Conservation (phyloP, 2,797 vertebrate genomes). For the Phrynocephalus forsythii region DNA sequence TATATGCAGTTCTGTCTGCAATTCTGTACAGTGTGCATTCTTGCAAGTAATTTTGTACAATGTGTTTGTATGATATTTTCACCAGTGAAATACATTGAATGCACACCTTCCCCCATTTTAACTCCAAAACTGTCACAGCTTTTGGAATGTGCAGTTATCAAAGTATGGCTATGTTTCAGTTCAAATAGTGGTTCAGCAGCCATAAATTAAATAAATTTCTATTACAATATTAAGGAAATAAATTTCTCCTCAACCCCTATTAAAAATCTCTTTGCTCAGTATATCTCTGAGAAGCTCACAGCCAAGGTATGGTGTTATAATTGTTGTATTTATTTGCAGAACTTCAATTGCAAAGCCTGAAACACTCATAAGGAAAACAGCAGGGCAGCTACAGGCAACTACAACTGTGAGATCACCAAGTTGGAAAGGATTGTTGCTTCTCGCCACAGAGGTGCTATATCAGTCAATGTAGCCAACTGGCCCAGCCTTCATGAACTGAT, state of each 20-base stretch:
- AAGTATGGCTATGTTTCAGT: background rate
- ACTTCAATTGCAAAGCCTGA: background rate
- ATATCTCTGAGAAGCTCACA: slow-evolving; percentile 5
- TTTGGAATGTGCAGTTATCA: background rate
- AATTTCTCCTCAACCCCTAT: too few relatives aligned
- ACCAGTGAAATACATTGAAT: background rate
- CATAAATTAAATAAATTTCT: background rate
- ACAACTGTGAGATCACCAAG: too few relatives aligned
- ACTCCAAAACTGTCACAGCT: background rate
- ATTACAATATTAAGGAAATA: background rate
- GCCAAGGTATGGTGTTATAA: slow-evolving; percentile 50
- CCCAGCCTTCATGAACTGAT: background rate
- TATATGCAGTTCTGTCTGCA: background rate
- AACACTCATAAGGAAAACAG: too few relatives aligned
- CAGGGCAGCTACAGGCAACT: too few relatives aligned
- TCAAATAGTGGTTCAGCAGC: background rate
- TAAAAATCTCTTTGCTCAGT: background rate
- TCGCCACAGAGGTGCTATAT: background rate
- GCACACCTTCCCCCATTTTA: background rate
- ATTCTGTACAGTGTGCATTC: background rate
- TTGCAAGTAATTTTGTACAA: background rate
- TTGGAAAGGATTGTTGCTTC: too few relatives aligned
- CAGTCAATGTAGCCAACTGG: background rate
- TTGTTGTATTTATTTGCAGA: background rate
- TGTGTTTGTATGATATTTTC: background rate